These are phyloP conservation scores for Karalla daura DNA, from an alignment of 2,797 vertebrate species.

Conservation along the genomic window DNA sequence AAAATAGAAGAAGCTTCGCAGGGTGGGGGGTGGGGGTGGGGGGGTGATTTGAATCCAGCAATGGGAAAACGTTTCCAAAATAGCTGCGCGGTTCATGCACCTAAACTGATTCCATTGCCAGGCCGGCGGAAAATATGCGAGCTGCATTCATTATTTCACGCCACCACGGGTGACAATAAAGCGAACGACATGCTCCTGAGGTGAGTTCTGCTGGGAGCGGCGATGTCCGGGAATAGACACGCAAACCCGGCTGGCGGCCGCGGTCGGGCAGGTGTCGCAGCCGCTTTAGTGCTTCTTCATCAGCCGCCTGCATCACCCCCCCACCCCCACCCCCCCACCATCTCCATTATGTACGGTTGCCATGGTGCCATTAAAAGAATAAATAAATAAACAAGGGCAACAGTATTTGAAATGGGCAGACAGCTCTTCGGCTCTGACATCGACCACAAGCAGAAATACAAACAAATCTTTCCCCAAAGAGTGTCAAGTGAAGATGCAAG, in stretches of 20 bases:
- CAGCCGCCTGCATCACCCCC: neutral
- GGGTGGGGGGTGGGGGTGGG: too few species aligned
- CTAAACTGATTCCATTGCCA: slow-evolving; percentile 29
- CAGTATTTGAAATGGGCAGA: slow-evolving; percentile 4
- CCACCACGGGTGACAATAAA: slow-evolving; percentile 12
- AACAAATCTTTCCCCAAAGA: neutral
- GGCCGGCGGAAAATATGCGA: slow-evolving; percentile 24
- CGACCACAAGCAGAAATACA: neutral
- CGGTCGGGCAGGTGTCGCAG: neutral
- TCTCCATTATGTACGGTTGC: slow-evolving; percentile 32
- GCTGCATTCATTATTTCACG: slow-evolving; percentile 20
- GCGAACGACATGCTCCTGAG: neutral
- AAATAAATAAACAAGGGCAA: too few species aligned
- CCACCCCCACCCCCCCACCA: too few species aligned
- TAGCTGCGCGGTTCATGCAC: slow-evolving; percentile 32
- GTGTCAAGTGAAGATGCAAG: neutral
- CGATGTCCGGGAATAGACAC: neutral
- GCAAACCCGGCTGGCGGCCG: neutral
- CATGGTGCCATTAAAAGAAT: slow-evolving; percentile 27
- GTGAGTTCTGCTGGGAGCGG: neutral
- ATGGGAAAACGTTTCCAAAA: slow-evolving; percentile 47
- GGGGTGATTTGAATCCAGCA: slow-evolving; percentile 57
- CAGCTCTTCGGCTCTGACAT: slow-evolving; percentile 4
- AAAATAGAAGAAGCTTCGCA: slow-evolving; percentile 18
- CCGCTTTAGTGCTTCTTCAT: slow-evolving; percentile 24